These are phyloP conservation scores for Oncopodura yosiiana DNA, from an alignment of 1,140 invertebrate genomes.

Conservation along the genomic window DNA sequence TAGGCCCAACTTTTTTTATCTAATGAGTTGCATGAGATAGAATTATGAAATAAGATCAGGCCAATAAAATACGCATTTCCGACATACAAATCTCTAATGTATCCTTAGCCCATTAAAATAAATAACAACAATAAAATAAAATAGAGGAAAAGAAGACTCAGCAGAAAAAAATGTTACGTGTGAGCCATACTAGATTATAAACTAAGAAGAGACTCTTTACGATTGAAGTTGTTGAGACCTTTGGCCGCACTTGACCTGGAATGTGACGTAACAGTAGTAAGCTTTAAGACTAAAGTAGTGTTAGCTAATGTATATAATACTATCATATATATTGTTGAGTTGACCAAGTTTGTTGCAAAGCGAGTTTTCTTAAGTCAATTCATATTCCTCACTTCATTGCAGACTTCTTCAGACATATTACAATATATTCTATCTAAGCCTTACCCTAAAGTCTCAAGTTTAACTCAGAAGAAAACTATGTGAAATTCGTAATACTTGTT, in stretches of 20 bases:
- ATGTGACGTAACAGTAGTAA: conserved; percentile 29
- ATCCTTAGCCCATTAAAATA: too few species aligned
- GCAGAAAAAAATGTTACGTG: too few species aligned
- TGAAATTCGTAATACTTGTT: conserved; percentile 10
- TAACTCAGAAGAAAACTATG: background rate
- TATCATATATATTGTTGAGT: background rate
- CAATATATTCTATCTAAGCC: background rate
- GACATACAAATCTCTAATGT: too few species aligned
- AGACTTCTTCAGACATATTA: background rate
- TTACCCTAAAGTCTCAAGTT: background rate
- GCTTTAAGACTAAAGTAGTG: conserved; percentile 10
- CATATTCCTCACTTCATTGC: conserved; percentile 12
- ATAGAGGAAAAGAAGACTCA: too few species aligned
- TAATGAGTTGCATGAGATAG: too few species aligned
- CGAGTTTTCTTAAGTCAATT: conserved; percentile 21
- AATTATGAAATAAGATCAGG: too few species aligned
- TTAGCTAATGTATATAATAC: conserved; percentile 2
- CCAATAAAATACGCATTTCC: too few species aligned
- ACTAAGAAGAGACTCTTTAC: background rate
- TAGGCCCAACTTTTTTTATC: too few species aligned
- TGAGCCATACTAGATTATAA: too few species aligned
- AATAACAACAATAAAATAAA: too few species aligned
- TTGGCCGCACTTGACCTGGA: conserved; percentile 34
- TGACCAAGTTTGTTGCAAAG: conserved; percentile 13
- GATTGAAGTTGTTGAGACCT: conserved; percentile 8